A percentile compares a stretch with the other conserved stretches of the same genome.
phyloP scores from a whole-genome alignment of 2,113 vertebrate genomes.

The Ariopsis seemanni region DNA sequence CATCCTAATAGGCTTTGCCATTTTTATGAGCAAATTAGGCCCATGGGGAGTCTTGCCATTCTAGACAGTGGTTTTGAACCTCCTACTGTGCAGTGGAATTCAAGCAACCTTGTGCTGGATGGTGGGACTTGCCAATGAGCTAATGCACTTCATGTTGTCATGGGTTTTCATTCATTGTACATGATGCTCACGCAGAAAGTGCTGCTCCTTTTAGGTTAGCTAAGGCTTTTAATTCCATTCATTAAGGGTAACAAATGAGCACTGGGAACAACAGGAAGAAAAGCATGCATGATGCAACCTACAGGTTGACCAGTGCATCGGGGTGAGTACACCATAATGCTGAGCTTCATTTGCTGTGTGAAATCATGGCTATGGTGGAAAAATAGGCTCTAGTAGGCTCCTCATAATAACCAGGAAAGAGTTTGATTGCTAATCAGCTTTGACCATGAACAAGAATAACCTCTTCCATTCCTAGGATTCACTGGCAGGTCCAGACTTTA shows the following conservation, averaged over 20 bases:
- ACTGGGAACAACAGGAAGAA: neutral
- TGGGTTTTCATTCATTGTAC: constrained; percentile 23
- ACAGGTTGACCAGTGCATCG: neutral
- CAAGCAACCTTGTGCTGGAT: neutral
- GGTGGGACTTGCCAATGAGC: constrained; percentile 15
- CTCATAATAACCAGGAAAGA: constrained; percentile 6
- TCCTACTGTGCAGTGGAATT: constrained; percentile 16
- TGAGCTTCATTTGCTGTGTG: constrained; percentile 9
- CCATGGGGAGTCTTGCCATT: neutral
- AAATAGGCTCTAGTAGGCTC: neutral
- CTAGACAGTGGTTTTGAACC: neutral
- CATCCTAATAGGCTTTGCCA: constrained; percentile 10
- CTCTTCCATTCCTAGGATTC: neutral
- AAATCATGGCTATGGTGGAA: neutral
- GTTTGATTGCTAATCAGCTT: neutral
- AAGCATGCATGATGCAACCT: neutral
- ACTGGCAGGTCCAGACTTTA: neutral
- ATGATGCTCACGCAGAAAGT: constrained; percentile 1
- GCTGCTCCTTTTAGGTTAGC: neutral
- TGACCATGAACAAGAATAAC: neutral
- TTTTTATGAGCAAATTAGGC: constrained; percentile 27
- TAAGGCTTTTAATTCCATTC: neutral
- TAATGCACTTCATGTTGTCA: constrained; percentile 22
- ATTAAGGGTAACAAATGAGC: constrained; percentile 26
- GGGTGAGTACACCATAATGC: neutral